phyloP scores from a whole-genome alignment of 2,113 vertebrate species.

The Coracopsis vasa region DNA sequence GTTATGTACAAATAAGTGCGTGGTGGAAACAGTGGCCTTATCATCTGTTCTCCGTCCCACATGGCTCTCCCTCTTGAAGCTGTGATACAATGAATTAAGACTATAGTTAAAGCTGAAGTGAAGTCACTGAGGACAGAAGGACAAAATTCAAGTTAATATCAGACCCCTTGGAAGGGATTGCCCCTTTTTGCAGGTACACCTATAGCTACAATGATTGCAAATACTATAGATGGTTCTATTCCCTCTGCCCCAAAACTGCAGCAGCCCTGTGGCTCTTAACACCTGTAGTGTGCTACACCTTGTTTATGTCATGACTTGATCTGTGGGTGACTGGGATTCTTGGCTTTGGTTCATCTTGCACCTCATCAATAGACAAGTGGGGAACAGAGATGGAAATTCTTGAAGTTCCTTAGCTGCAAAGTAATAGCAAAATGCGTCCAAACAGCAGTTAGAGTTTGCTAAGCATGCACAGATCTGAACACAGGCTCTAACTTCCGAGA shows the following conservation, averaged over 20 bases:
- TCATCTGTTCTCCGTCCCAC: neutral
- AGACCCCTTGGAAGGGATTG: neutral
- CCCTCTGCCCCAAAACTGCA: neutral
- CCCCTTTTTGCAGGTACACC: neutral
- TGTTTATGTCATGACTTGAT: neutral
- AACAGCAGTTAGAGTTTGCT: slow-evolving; percentile 75
- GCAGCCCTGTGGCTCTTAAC: neutral
- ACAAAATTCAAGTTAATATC: neutral
- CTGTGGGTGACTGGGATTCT: neutral
- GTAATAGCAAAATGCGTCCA: slow-evolving; percentile 80
- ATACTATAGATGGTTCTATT: neutral
- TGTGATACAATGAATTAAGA: rapidly evolving
- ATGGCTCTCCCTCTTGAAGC: neutral
- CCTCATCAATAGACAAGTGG: neutral
- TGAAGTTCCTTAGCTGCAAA: slow-evolving; percentile 74
- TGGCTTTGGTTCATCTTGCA: neutral
- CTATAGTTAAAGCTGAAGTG: neutral
- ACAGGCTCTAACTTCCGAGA: rapidly evolving
- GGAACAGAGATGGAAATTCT: slow-evolving; percentile 18
- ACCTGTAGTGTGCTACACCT: neutral
- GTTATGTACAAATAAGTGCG: neutral
- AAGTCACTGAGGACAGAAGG: neutral
- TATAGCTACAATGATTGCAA: neutral
- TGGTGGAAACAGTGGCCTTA: neutral
- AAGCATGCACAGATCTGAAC: slow-evolving; percentile 7